A percentile compares a stretch with the other conserved stretches of the same genome.
These are phyloP conservation scores for Haliclona indistincta DNA, from an alignment of 37 sponge, comb jelly and placozoan genomes.

Conservation along the genomic window DNA sequence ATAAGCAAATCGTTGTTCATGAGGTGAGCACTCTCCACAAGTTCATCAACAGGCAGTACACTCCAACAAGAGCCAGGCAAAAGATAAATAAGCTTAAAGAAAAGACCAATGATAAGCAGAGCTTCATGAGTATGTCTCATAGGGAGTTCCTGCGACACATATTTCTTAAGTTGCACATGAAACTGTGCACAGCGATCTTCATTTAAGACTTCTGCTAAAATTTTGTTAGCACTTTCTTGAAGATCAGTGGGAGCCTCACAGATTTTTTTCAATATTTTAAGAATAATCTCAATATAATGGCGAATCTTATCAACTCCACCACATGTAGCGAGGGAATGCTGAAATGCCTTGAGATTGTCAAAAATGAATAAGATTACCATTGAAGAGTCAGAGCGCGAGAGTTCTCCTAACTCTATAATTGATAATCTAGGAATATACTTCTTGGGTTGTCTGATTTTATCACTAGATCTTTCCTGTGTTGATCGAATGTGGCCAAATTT, in stretches of 20 bases:
- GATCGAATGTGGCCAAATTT: too few species aligned
- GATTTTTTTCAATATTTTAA: not conserved
- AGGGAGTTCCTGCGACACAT: too few species aligned
- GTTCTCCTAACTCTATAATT: too few species aligned
- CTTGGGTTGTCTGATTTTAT: too few species aligned
- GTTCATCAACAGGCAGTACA: not conserved
- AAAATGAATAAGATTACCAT: not conserved
- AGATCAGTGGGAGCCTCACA: not conserved
- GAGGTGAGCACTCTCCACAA: not conserved
- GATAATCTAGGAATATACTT: too few species aligned
- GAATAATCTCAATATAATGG: not conserved
- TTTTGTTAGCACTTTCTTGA: conserved; percentile 6
- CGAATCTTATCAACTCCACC: too few species aligned
- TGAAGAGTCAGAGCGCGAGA: too few species aligned
- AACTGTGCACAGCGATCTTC: conserved; percentile 44
- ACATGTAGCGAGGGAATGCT: conserved; percentile 3
- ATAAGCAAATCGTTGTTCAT: not conserved
- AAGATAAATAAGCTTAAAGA: not conserved
- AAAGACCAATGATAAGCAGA: conserved; percentile 3
- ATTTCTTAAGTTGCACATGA: conserved; percentile 22
- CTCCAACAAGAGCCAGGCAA: not conserved
- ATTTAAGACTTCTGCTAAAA: conserved; percentile 57
- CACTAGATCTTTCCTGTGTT: too few species aligned
- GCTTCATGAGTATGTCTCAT: too few species aligned
- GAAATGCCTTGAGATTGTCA: conserved; percentile 9